phyloP scores from a whole-genome alignment of 2,888 invertebrate genomes.

The Cremastobaeus sp. region DNA sequence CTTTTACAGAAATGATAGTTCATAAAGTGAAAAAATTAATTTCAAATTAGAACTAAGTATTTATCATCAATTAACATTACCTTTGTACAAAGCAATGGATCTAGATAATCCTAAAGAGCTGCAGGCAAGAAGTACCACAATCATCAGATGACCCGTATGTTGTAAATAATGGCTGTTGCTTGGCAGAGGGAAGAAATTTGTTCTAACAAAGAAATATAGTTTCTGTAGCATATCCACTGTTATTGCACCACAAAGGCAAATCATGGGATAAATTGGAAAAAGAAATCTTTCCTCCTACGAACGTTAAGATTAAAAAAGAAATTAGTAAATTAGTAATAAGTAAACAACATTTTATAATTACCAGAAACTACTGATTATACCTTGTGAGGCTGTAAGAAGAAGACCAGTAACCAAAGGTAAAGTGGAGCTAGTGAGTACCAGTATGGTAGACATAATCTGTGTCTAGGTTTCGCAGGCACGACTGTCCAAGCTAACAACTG shows the following conservation, averaged over 20 bases:
- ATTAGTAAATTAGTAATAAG: too few species aligned
- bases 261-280: constrained; percentile 95
- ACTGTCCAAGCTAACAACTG: constrained; percentile 84
- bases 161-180: constrained; percentile 84
- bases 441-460: constrained; percentile 85
- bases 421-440: constrained; percentile 88
- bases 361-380: too few species aligned
- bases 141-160: constrained; percentile 86
- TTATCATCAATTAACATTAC: constrained; percentile 70
- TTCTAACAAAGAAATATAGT: constrained; percentile 80
- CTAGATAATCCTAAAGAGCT: constrained; percentile 80
- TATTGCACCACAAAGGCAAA: constrained; percentile 89
- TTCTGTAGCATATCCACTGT: constrained; percentile 89
- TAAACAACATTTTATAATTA: too few species aligned
- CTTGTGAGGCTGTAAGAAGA: constrained; percentile 95
- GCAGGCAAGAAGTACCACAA: constrained; percentile 81
- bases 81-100: constrained; percentile 82
- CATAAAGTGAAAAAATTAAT: too few species aligned
- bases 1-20: constrained; percentile 56
- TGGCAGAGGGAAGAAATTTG: constrained; percentile 68
- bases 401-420: constrained; percentile 92
- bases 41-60: too few species aligned
- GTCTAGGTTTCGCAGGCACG: constrained; percentile 84
- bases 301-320: constrained; percentile 52
- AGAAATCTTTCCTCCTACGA: constrained; percentile 88